phyloP scores from a whole-genome alignment of 1,140 invertebrate species.

The Drosophila carrolli region DNA sequence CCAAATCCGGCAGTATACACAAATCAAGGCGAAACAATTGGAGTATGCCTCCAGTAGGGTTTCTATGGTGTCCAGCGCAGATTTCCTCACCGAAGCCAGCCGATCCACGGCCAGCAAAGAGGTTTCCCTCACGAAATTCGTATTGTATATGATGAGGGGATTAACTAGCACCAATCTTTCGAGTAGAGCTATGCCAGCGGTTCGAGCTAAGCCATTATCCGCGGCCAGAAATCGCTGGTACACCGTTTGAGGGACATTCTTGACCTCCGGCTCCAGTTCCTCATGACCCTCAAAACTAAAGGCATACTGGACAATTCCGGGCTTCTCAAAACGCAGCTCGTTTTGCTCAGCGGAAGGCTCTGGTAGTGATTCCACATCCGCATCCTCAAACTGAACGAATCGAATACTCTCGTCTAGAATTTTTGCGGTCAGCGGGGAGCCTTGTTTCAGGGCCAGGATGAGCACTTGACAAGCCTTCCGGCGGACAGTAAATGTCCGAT shows the following conservation, averaged over 20 bases:
- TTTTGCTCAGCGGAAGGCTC: constrained; percentile 45
- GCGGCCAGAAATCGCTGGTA: constrained; percentile 66
- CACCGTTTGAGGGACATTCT: constrained; percentile 57
- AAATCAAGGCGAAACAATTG: constrained; percentile 72
- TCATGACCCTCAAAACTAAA: constrained; percentile 74
- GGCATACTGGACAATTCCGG: constrained; percentile 39
- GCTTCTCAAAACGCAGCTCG: constrained; percentile 64
- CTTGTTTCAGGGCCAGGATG: constrained; percentile 54
- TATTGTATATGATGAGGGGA: constrained; percentile 76
- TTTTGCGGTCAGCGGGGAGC: constrained; percentile 69
- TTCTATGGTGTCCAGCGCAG: constrained; percentile 64
- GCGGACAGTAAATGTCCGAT: constrained; percentile 71
- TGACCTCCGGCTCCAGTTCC: constrained; percentile 54
- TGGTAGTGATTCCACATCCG: constrained; percentile 28
- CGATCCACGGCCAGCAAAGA: constrained; percentile 59
- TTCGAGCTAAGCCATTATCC: constrained; percentile 58
- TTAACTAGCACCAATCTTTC: constrained; percentile 71
- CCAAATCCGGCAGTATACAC: constrained; percentile 74
- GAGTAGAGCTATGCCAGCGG: constrained; percentile 67
- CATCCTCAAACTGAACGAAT: constrained; percentile 66
- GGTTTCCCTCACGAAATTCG: constrained; percentile 68
- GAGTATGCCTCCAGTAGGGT: constrained; percentile 59
- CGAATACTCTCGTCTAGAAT: constrained; percentile 67
- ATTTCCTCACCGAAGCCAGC: constrained; percentile 67
- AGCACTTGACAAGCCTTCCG: constrained; percentile 76